Evolutionary conservation across 1,140 invertebrate species (phyloP).

Genomic region (Caenorhabditis briggsae): DNA sequence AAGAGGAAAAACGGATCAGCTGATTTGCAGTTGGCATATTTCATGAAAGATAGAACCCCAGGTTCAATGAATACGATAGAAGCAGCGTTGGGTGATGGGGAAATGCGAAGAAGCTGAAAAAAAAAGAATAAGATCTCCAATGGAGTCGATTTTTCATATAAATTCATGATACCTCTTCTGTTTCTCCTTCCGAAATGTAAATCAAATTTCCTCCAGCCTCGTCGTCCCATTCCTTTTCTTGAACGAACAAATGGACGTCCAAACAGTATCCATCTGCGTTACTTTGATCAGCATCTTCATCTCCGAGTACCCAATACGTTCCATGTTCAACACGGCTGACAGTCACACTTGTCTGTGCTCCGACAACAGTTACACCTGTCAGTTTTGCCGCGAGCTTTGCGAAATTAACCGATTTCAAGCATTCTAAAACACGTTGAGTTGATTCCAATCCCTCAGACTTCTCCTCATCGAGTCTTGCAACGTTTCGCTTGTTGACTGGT

Average conservation of each 20-base stretch:
- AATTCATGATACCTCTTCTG: background rate
- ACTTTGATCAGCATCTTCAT: slow-evolving; percentile 46
- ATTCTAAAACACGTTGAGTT: background rate
- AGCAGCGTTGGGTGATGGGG: slow-evolving; percentile 27
- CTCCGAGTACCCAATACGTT: slow-evolving; percentile 44
- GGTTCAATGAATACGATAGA: slow-evolving; percentile 31
- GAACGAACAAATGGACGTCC: slow-evolving; percentile 20
- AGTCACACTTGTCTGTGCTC: slow-evolving; percentile 12
- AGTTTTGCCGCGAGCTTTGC: slow-evolving; percentile 18
- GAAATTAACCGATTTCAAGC: slow-evolving; percentile 13
- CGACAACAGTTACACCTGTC: slow-evolving; percentile 6
- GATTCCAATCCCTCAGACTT: background rate
- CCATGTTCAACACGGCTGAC: slow-evolving; percentile 29
- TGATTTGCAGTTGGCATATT: slow-evolving; percentile 35
- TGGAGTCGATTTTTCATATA: background rate
- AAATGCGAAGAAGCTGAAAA: slow-evolving; percentile 26
- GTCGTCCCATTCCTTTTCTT: background rate
- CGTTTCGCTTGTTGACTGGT: slow-evolving; percentile 18
- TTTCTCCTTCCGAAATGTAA: slow-evolving; percentile 18
- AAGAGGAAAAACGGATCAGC: slow-evolving; percentile 16
- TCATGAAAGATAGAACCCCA: slow-evolving; percentile 17
- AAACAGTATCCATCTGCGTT: slow-evolving; percentile 28
- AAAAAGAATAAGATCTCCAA: background rate
- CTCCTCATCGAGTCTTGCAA: background rate
- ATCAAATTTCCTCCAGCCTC: slow-evolving; percentile 27